These are phyloP conservation scores for Lynx canadensis DNA, from an alignment of 2,113 vertebrate species.

Conservation along the genomic window DNA sequence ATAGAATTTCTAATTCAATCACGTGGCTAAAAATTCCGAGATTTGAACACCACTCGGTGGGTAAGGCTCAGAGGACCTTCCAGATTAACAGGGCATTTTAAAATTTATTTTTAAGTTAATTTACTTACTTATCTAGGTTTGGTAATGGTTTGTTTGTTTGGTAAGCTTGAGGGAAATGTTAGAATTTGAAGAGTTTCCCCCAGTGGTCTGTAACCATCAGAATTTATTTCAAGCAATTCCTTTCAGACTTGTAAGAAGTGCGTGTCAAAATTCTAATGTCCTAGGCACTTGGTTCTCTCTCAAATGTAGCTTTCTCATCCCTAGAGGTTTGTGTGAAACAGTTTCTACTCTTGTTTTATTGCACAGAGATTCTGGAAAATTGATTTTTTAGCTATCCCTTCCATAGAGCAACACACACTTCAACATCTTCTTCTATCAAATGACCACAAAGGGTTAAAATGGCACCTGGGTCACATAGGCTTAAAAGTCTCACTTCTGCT, in stretches of 20 bases:
- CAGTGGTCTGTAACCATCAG: background rate
- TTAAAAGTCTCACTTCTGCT: background rate
- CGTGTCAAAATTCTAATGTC: background rate
- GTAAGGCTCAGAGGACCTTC: background rate
- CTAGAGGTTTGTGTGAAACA: background rate
- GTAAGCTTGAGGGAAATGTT: background rate
- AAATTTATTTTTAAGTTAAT: background rate
- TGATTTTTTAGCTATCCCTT: background rate
- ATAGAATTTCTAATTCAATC: constrained; percentile 32
- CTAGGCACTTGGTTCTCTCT: background rate
- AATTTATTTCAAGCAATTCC: background rate
- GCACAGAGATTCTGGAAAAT: background rate
- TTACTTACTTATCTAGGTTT: background rate
- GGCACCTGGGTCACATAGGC: background rate
- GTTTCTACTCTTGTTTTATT: background rate
- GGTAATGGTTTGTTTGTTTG: background rate
- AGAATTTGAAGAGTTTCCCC: background rate
- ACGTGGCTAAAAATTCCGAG: background rate
- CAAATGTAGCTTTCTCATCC: background rate
- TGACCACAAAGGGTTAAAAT: background rate
- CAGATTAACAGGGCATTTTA: background rate
- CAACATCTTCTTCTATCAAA: background rate
- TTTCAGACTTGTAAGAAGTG: background rate
- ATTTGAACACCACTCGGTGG: background rate
- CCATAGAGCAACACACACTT: background rate